Percentiles rank a stretch among this genome's conserved stretches.
Evolutionary conservation across 2,113 vertebrate species (phyloP).

Genomic region (Lucifuga dentata): DNA sequence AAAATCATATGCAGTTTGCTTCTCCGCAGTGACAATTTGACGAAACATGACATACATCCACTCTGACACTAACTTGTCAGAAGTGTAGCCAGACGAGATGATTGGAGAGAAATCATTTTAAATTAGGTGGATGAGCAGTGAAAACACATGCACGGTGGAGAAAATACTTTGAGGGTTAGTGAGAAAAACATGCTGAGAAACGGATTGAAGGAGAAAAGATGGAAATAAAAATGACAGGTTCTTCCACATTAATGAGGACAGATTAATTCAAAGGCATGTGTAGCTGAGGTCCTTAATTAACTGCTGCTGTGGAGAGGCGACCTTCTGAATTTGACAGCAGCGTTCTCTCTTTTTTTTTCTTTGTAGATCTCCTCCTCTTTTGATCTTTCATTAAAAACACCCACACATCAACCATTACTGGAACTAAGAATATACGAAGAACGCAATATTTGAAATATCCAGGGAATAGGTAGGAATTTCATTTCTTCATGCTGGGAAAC

Average conservation of each 20-base stretch:
- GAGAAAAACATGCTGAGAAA: slow-evolving; percentile 12
- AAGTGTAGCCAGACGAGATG: slow-evolving; percentile 48
- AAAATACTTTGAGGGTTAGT: not conserved
- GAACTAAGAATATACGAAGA: slow-evolving; percentile 29
- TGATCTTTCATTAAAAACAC: slow-evolving; percentile 63
- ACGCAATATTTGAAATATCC: slow-evolving; percentile 31
- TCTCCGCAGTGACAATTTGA: not conserved
- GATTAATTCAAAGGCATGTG: slow-evolving; percentile 56
- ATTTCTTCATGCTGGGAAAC: not conserved
- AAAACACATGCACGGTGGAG: not conserved
- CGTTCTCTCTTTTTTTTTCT: slow-evolving; percentile 30
- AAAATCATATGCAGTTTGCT: slow-evolving; percentile 19
- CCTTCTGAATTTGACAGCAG: slow-evolving; percentile 57
- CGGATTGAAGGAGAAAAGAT: slow-evolving; percentile 50
- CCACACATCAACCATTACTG: slow-evolving; percentile 28
- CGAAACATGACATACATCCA: slow-evolving; percentile 27
- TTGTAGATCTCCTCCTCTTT: slow-evolving; percentile 14
- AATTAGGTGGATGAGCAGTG: slow-evolving; percentile 30
- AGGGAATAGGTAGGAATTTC: slow-evolving; percentile 33
- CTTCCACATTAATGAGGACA: slow-evolving; percentile 55
- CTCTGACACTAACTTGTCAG: slow-evolving; percentile 33
- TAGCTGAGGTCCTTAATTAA: slow-evolving; percentile 57
- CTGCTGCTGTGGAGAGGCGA: slow-evolving; percentile 34
- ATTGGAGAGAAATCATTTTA: slow-evolving; percentile 52
- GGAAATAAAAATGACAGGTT: slow-evolving; percentile 50